Evolutionary conservation across 2,888 invertebrate species (phyloP), one percentile per base, ranked within the genome.

Genomic region (Luperina nickerlii): DNA sequence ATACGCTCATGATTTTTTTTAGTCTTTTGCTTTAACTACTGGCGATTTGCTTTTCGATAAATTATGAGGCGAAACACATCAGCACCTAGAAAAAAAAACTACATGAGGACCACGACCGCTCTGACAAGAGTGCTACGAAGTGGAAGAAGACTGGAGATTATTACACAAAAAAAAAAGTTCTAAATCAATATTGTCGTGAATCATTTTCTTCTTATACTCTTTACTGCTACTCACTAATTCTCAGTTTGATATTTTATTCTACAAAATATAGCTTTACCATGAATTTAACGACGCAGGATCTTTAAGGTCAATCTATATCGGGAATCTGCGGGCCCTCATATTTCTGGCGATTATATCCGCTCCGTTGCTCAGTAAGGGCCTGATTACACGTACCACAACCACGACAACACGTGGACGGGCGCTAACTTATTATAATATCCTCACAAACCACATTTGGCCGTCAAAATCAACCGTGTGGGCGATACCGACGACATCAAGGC

Each of bases 271-370:
- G 38, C 9, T 54, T 65, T n/a, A 13, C n/a, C 20, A 18, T 13
- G 4, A 32, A 60, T 60, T 79, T 32, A 0, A 57, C 57, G 3
- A 57, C 42, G 15, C 38, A 66, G 38, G n/a, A 57, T 60, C 27
- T 38, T 66, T 27, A 79, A 51, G 80, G 60, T 80, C 60, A 73
- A 20, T 60, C 66, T 68, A 81, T 42, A 81, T 69, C 62, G 27
- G 54, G 74, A 74, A 27, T 62, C 7, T 48, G 8, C 2, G 15
- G 15, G 5, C 42, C 54, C 57, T 71, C 20, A 42, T 18, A 63
- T 71, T 74, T 78, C 20, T 15, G 18, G 13, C 20, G 20, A 74
- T 74, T 57, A 66, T 7, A 42, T 45, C 11, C 57, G 48, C 67
- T 62, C 42, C 51, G 15, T 20, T 63, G 70, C 71, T 74, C 32